phyloP scores from a whole-genome alignment of 2,797 vertebrate species.

The Bryconaethiops microstoma region DNA sequence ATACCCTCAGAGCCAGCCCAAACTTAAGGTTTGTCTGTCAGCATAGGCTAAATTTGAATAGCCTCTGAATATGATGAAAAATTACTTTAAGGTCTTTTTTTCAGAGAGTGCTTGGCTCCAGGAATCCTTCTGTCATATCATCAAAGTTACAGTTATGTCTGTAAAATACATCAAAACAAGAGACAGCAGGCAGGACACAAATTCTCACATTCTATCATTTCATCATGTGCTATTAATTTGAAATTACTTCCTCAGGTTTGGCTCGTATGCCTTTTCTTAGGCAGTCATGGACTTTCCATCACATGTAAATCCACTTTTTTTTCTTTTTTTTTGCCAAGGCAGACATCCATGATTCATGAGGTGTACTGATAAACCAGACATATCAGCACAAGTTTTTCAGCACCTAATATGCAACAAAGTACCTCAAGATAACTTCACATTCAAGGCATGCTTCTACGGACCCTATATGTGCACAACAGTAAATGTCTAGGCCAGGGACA shows the following conservation, averaged over 20 bases:
- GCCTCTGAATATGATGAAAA: not conserved
- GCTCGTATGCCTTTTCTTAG: not conserved
- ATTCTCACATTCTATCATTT: constrained; percentile 34
- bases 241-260: constrained; percentile 1
- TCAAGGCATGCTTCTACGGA: constrained; percentile 32
- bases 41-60: not conserved
- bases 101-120: not conserved
- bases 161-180: constrained; percentile 44
- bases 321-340: not conserved
- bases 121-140: constrained; percentile 6
- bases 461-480: constrained; percentile 41
- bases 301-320: constrained; percentile 9
- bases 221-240: constrained; percentile 56
- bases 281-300: constrained; percentile 15
- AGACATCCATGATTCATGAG: constrained; percentile 4
- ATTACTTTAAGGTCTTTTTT: constrained; percentile 10
- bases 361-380: constrained; percentile 6
- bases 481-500: too few relatives aligned
- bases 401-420: constrained; percentile 1
- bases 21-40: constrained; percentile 2
- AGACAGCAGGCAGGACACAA: constrained; percentile 15
- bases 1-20: not conserved
- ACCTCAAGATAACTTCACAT: constrained; percentile 25
- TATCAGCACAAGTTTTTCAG: not conserved
- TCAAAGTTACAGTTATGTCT: constrained; percentile 2